Percentiles rank a stretch among this genome's conserved stretches.
phyloP scores from a whole-genome alignment of 2,113 vertebrate genomes.

The Psophia crepitans region DNA sequence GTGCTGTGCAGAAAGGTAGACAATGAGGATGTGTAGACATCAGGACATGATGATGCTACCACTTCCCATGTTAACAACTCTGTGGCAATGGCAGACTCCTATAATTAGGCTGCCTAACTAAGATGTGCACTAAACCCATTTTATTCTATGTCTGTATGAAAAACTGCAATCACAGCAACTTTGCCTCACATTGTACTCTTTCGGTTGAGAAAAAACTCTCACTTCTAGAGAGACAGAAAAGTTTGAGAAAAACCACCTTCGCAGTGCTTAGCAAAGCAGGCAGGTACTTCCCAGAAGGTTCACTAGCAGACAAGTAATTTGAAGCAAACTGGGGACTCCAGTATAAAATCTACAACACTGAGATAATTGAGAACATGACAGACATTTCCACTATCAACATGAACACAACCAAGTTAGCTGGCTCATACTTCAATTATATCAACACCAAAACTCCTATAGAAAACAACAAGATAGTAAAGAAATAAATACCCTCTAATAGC shows the following conservation, averaged over 20 bases:
- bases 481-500: background rate
- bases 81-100: background rate
- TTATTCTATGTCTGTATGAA: background rate
- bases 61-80: background rate
- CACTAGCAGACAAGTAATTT: background rate
- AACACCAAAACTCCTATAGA: background rate
- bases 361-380: background rate
- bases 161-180: background rate
- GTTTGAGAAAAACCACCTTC: background rate
- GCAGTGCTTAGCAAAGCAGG: background rate
- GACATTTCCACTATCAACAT: background rate
- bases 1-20: background rate
- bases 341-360: background rate
- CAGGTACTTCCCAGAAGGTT: background rate
- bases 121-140: background rate
- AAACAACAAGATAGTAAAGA: background rate
- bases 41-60: background rate
- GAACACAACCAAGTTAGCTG: background rate
- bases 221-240: background rate
- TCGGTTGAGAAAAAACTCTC: background rate
- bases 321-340: background rate
- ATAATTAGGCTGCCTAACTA: rapidly evolving
- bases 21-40: background rate
- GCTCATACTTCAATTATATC: background rate
- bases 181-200: background rate